Evolutionary conservation across 2,113 vertebrate genomes (phyloP).

Genomic region (Melanerpes aurifrons): DNA sequence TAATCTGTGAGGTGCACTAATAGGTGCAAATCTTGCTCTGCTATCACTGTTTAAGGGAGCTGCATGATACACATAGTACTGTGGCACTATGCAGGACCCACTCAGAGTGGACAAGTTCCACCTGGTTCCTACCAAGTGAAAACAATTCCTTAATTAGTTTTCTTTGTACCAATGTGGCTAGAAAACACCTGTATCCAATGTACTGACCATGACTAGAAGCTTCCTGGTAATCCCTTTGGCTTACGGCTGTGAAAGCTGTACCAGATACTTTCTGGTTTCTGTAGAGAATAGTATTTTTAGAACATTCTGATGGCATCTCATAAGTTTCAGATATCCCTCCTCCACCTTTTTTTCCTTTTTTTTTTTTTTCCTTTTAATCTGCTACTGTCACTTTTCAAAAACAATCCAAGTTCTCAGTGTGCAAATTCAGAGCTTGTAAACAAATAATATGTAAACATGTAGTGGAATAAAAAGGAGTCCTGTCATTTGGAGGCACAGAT

Average conservation of each 20-base stretch:
- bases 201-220: neutral
- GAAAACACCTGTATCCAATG: neutral
- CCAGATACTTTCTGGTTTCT: neutral
- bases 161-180: neutral
- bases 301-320: neutral
- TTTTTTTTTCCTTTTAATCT: neutral
- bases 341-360: neutral
- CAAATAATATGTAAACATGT: neutral
- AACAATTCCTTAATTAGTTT: neutral
- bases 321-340: neutral
- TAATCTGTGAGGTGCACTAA: neutral
- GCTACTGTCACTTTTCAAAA: constrained; percentile 10
- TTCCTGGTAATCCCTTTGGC: neutral
- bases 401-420: neutral
- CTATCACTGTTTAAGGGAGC: neutral
- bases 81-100: neutral
- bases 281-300: neutral
- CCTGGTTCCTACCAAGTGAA: neutral
- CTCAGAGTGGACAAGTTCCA: neutral
- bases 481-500: neutral
- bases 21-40: neutral
- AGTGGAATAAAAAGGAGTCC: neutral
- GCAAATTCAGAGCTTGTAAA: neutral
- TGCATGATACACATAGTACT: accelerated
- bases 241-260: neutral